Percentiles rank a stretch among this genome's conserved stretches.
Conservation (phyloP, 2,113 vertebrate species). For the Chloebia gouldiae region DNA sequence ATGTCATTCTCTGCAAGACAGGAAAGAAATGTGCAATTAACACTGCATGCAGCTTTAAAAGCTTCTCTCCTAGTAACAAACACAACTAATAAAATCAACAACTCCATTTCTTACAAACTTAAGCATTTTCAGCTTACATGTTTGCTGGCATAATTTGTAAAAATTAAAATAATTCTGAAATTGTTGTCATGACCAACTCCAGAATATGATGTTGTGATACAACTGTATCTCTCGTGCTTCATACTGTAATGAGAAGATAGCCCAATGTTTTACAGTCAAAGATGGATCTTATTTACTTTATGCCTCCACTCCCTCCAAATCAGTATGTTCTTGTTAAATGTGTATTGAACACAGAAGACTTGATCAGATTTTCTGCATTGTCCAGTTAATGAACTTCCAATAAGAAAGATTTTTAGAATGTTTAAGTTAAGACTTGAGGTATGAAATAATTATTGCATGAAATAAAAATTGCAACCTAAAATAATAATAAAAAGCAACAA, state of each 20-base stretch:
- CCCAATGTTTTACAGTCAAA: not conserved
- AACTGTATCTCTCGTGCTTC: not conserved
- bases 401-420: not conserved
- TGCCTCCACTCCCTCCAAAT: not conserved
- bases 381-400: not conserved
- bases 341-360: not conserved
- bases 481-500: not conserved
- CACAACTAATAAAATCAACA: slow-evolving; percentile 37
- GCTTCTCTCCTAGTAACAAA: slow-evolving; percentile 48
- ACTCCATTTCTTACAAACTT: slow-evolving; percentile 21
- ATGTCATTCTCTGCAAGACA: slow-evolving; percentile 63
- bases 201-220: not conserved
- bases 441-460: not conserved
- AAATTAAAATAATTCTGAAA: slow-evolving; percentile 8
- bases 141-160: slow-evolving; percentile 34
- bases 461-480: not conserved
- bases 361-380: not conserved
- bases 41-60: slow-evolving; percentile 49
- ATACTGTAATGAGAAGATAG: not conserved
- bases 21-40: slow-evolving; percentile 68
- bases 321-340: not conserved
- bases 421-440: not conserved
- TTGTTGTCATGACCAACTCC: not conserved
- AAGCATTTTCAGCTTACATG: not conserved
- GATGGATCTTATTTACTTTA: not conserved